Evolutionary conservation across 2,797 vertebrate species (phyloP).

Genomic region (Fistularia commersonii): DNA sequence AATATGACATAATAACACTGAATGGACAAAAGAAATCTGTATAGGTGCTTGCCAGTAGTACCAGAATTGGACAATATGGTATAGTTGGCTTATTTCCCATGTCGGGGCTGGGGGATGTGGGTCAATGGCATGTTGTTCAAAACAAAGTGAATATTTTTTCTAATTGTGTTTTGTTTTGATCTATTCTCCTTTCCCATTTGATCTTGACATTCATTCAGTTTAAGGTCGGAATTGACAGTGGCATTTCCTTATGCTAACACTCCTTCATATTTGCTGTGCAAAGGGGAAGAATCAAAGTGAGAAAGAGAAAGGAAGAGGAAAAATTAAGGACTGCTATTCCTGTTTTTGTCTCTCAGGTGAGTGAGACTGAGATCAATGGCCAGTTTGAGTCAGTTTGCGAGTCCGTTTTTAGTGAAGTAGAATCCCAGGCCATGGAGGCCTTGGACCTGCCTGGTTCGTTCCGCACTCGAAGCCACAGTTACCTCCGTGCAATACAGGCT

Average conservation of each 20-base stretch:
- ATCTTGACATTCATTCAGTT: conserved; percentile 73
- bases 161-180: conserved; percentile 56
- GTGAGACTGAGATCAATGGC: conserved; percentile 98
- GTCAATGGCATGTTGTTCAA: conserved; percentile 51
- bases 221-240: conserved; percentile 72
- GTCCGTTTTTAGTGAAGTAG: conserved; percentile 99
- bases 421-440: conserved; percentile 99
- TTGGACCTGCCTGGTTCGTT: conserved; percentile 98
- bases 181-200: conserved; percentile 56
- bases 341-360: conserved; percentile 97
- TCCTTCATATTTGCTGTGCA: conserved; percentile 86
- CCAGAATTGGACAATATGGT: no score
- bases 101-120: conserved; percentile 24
- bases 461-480: conserved; percentile 99
- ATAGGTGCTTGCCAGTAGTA: no score
- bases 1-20: no score
- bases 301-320: conserved; percentile 88
- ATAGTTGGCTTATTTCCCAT: no score
- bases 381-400: conserved; percentile 99
- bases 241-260: conserved; percentile 79
- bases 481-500: conserved; percentile 98
- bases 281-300: conserved; percentile 87
- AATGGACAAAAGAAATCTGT: no score
- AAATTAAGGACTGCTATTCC: conserved; percentile 91
- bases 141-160: conserved; percentile 47